Conservation (phyloP, 2,797 vertebrate genomes). For the Myotis pilosus region DNA sequence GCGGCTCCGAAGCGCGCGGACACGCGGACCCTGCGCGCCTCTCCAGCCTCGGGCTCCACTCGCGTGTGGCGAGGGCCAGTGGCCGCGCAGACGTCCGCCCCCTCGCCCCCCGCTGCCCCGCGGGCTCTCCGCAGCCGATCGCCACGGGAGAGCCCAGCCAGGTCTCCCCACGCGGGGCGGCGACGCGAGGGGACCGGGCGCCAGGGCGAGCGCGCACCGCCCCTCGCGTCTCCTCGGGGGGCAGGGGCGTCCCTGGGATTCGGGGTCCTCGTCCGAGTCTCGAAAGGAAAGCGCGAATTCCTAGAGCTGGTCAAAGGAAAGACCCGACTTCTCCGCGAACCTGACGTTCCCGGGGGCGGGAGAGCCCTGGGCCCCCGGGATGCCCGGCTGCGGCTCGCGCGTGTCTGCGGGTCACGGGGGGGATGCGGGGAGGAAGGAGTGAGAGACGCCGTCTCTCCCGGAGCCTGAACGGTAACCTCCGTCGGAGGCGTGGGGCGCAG, state of each 20-base stretch:
- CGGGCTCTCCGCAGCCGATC: not conserved
- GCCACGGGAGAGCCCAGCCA: not conserved
- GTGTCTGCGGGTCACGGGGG: not conserved
- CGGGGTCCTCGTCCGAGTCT: not conserved
- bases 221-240: not conserved
- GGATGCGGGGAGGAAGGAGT: slow-evolving; percentile 27
- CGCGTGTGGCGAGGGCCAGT: not conserved
- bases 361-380: not conserved
- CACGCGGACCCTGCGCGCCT: not conserved
- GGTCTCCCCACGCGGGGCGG: not conserved
- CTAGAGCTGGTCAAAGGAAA: not conserved
- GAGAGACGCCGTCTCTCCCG: slow-evolving; percentile 38
- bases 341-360: not conserved
- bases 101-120: not conserved
- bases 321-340: not conserved
- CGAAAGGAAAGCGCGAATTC: not conserved
- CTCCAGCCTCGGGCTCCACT: not conserved
- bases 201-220: not conserved
- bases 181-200: not conserved
- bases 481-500: slow-evolving; percentile 56
- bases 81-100: not conserved
- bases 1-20: not conserved
- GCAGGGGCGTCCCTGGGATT: not conserved
- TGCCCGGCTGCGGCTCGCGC: not conserved
- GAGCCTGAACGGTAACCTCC: slow-evolving; percentile 37